Evolutionary conservation across 2,888 invertebrate species (phyloP).

Genomic region (Bhutanitis thaidina): DNA sequence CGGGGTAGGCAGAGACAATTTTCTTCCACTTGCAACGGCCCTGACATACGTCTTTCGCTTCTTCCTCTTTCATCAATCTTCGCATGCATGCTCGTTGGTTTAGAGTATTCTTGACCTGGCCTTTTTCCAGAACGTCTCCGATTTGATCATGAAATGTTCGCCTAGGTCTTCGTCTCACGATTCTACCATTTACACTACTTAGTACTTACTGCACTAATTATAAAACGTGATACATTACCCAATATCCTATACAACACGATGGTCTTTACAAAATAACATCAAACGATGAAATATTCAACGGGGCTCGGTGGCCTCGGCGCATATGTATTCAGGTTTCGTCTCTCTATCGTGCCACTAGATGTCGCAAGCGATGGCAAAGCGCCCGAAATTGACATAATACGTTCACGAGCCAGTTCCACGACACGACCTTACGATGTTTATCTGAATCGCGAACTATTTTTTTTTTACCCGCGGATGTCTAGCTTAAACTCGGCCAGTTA

Average conservation of each 20-base stretch:
- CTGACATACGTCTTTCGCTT: no score
- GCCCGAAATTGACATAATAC: conserved; percentile 34
- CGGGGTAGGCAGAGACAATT: no score
- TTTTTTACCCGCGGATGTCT: not conserved
- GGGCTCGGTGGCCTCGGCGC: conserved; percentile 33
- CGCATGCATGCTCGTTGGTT: no score
- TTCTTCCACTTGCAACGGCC: no score
- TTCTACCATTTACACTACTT: no score
- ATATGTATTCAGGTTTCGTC: conserved; percentile 63
- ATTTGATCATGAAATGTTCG: no score
- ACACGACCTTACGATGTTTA: conserved; percentile 20
- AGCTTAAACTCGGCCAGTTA: no score
- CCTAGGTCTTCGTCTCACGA: no score
- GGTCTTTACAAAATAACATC: conserved; percentile 36
- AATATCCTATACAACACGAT: conserved; percentile 18
- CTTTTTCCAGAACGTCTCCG: no score
- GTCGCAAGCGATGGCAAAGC: conserved; percentile 51
- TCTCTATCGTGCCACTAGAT: conserved; percentile 38
- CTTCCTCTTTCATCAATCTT: no score
- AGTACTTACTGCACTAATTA: no score
- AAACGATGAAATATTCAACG: conserved; percentile 57
- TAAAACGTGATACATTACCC: conserved; percentile 2
- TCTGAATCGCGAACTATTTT: conserved; percentile 16
- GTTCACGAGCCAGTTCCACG: conserved; percentile 27
- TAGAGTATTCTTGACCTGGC: no score